Evolutionary conservation across 2,113 vertebrate species (phyloP).

Genomic region (Callipepla californica): DNA sequence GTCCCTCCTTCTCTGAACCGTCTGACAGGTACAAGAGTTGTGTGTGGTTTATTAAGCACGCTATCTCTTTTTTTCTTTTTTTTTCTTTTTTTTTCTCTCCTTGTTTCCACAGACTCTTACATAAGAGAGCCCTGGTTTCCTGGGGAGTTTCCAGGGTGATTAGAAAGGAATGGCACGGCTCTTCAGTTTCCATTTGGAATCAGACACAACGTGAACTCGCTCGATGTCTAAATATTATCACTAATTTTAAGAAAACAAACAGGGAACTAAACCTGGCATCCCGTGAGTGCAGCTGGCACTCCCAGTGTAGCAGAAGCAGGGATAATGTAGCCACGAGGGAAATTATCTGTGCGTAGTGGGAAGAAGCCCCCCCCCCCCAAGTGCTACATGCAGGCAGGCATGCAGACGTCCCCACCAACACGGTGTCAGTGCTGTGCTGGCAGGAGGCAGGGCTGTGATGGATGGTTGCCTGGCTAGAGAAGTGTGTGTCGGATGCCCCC

Average conservation of each 20-base stretch:
- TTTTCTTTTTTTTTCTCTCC: background rate
- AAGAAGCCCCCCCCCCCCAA: background rate
- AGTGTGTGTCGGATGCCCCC: background rate
- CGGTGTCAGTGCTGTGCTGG: background rate
- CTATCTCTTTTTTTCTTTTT: background rate
- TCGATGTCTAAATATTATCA: background rate
- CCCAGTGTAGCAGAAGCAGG: background rate
- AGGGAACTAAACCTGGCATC: background rate
- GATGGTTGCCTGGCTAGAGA: constrained; percentile 34
- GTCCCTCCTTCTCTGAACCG: background rate
- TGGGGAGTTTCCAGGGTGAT: accelerated
- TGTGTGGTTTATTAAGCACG: background rate
- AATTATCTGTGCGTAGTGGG: background rate
- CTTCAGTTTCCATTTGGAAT: background rate
- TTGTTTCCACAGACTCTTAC: background rate
- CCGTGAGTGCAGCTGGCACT: background rate
- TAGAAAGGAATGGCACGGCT: background rate
- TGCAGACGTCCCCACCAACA: background rate
- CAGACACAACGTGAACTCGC: background rate
- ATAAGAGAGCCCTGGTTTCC: background rate
- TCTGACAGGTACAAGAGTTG: background rate
- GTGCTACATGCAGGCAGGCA: background rate
- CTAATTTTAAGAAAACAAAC: background rate
- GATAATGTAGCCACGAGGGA: background rate
- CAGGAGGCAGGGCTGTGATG: constrained; percentile 29